Evolutionary conservation across 2,888 invertebrate genomes (phyloP).

Genomic region (Drosophila heteroneura): DNA sequence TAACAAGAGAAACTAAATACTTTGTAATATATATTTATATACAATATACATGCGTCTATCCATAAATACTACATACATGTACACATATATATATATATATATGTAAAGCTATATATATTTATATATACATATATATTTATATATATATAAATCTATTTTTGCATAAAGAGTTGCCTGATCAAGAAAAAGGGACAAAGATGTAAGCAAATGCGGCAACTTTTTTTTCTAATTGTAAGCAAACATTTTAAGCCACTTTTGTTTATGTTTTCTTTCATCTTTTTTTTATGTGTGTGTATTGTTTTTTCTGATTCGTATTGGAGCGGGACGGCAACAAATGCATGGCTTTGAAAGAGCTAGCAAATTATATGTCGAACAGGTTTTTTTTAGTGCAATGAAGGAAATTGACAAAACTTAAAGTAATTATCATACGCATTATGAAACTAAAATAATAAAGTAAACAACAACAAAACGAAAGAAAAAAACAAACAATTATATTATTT

Average conservation of each 20-base stretch:
- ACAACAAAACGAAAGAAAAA: conserved; percentile 11
- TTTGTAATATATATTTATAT: conserved; percentile 69
- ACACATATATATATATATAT: conserved; percentile 36
- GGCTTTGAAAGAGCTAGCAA: conserved; percentile 44
- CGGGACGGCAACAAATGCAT: conserved; percentile 46
- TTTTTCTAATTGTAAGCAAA: conserved; percentile 61
- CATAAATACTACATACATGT: conserved; percentile 44
- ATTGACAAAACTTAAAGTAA: conserved; percentile 1
- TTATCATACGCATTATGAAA: conserved; percentile 57
- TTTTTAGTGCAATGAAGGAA: conserved; percentile 54
- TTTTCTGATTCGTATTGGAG: conserved; percentile 49
- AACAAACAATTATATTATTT: conserved; percentile 1
- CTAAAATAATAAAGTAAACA: conserved; percentile 63
- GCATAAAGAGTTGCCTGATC: conserved; percentile 68
- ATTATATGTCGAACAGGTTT: conserved; percentile 19
- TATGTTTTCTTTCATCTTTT: conserved; percentile 47
- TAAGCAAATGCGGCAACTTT: conserved; percentile 41
- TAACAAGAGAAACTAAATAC: conserved; percentile 46
- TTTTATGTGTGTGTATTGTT: conserved; percentile 31
- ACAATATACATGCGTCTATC: conserved; percentile 39
- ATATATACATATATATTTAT: conserved; percentile 36
- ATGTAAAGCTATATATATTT: conserved; percentile 24
- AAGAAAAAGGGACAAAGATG: conserved; percentile 43
- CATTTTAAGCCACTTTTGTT: conserved; percentile 59
- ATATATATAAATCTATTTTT: conserved; percentile 63